These are phyloP conservation scores for Phoxinus phoxinus DNA, from an alignment of 2,113 vertebrate genomes.

Conservation along the genomic window DNA sequence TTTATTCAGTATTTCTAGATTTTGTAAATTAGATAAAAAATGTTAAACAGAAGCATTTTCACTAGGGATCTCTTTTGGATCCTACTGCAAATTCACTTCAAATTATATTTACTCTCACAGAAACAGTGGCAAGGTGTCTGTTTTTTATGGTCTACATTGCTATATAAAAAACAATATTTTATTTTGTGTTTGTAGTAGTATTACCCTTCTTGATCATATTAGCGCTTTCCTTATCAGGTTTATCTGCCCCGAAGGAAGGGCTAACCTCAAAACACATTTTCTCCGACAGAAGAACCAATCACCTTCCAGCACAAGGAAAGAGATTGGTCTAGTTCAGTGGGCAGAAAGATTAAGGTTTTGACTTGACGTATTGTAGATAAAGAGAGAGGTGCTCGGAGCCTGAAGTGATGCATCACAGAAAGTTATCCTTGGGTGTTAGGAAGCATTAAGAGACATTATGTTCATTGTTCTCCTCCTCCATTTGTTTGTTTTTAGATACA, in stretches of 20 bases:
- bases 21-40: background rate
- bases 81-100: background rate
- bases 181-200: background rate
- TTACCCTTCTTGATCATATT: conserved; percentile 14
- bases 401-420: conserved; percentile 56
- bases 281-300: conserved; percentile 38
- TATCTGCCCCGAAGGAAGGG: conserved; percentile 37
- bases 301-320: conserved; percentile 6
- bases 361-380: conserved; percentile 33
- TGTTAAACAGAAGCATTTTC: background rate
- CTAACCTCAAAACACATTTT: conserved; percentile 43
- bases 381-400: conserved; percentile 29
- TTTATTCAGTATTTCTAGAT: background rate
- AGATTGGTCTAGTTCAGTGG: conserved; percentile 44
- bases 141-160: background rate
- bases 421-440: conserved; percentile 53
- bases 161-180: background rate
- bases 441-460: conserved; percentile 54
- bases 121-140: background rate
- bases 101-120: background rate
- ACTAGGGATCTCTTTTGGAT: background rate
- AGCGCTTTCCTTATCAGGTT: background rate
- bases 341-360: conserved; percentile 44
- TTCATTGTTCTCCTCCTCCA: conserved; percentile 55
- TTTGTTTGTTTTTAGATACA: conserved; percentile 61